Conservation (phyloP, 2,113 vertebrate species). For the Menidia beryllina region DNA sequence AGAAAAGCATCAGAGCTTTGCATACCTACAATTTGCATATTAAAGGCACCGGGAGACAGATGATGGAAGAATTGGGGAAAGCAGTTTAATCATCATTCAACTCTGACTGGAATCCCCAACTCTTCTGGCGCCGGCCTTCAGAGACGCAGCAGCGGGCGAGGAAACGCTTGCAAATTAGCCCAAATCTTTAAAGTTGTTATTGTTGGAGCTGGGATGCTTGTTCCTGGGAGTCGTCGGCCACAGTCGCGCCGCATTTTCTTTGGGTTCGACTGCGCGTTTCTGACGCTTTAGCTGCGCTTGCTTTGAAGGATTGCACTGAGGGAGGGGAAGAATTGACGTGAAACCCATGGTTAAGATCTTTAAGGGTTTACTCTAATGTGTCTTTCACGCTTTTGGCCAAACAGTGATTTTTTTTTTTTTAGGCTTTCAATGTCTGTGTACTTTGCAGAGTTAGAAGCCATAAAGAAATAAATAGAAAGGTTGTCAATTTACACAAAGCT, state of each 20-base stretch:
- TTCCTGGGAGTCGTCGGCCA: slow-evolving; percentile 13
- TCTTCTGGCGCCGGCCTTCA: slow-evolving; percentile 67
- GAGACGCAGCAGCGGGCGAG: slow-evolving; percentile 56
- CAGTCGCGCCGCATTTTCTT: slow-evolving; percentile 18
- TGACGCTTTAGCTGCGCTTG: slow-evolving; percentile 40
- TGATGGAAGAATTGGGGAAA: slow-evolving; percentile 80
- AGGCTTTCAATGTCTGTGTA: too few species aligned
- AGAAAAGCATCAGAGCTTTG: slow-evolving; percentile 93
- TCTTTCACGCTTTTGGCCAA: too few species aligned
- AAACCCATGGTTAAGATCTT: neutral
- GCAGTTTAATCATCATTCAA: slow-evolving; percentile 81
- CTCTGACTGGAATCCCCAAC: slow-evolving; percentile 80
- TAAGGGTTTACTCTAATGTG: neutral
- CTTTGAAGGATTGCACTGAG: neutral
- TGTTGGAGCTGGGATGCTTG: slow-evolving; percentile 30
- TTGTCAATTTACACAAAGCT: too few species aligned
- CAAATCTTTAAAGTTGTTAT: slow-evolving; percentile 51
- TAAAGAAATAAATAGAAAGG: too few species aligned
- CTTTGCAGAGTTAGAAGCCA: too few species aligned
- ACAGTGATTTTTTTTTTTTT: too few species aligned
- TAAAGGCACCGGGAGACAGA: slow-evolving; percentile 84
- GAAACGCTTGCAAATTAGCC: slow-evolving; percentile 60
- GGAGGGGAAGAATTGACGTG: neutral
- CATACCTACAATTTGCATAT: slow-evolving; percentile 93
- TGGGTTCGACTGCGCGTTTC: slow-evolving; percentile 1